A percentile compares a stretch with the other conserved stretches of the same genome.
Conservation (phyloP, 2,797 vertebrate genomes). For the Thamnophis elegans region DNA sequence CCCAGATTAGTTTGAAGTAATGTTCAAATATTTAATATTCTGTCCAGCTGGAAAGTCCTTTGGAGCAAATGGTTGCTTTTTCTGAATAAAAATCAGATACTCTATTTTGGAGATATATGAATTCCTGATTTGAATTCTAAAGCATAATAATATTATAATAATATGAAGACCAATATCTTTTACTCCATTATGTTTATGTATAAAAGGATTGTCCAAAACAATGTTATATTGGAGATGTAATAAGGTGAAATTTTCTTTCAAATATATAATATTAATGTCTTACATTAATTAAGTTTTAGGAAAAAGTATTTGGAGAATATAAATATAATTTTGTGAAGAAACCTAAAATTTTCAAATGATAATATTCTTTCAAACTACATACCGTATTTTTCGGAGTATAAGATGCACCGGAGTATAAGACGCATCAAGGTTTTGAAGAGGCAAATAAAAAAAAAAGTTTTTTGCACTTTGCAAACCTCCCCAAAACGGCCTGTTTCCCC, state of each 20-base stretch:
- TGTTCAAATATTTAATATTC: neutral
- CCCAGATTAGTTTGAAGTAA: neutral
- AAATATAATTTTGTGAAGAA: neutral
- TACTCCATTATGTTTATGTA: neutral
- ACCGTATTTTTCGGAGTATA: too few species aligned
- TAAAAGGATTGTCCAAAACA: neutral
- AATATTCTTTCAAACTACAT: neutral
- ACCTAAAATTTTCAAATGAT: neutral
- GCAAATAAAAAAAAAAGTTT: too few species aligned
- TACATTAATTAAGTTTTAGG: neutral
- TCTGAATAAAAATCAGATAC: neutral
- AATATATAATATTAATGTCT: neutral
- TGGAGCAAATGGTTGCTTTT: neutral
- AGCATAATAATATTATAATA: neutral
- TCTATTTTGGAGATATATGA: neutral
- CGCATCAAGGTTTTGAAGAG: too few species aligned
- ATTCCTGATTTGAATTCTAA: neutral
- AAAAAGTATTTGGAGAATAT: neutral
- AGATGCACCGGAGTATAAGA: too few species aligned
- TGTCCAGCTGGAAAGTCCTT: neutral
- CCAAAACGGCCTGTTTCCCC: too few species aligned
- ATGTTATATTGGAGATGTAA: neutral
- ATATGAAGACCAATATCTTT: neutral
- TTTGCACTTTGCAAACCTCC: too few species aligned
- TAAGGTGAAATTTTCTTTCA: neutral